Conservation (phyloP, 2,797 vertebrate genomes). For the Peromyscus eremicus region DNA sequence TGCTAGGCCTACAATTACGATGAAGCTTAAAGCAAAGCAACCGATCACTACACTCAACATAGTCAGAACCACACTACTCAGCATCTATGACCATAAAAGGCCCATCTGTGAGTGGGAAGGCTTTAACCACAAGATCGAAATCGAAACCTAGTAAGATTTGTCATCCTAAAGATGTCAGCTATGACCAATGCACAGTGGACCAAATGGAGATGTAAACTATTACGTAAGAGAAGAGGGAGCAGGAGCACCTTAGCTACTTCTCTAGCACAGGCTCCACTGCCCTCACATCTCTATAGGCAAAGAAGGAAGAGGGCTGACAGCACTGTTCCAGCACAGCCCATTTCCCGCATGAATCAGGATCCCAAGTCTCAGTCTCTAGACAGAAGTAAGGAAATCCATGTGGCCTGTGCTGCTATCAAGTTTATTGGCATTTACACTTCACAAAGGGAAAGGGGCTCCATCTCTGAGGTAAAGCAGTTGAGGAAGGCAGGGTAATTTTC, state of each 20-base stretch:
- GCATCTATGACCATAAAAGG: not conserved
- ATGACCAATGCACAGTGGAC: not conserved
- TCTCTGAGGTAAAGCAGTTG: not conserved
- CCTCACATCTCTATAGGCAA: not conserved
- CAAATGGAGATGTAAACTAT: not conserved
- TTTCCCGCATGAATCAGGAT: not conserved
- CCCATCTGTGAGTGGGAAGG: slow-evolving; percentile 3
- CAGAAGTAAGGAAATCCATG: slow-evolving; percentile 43
- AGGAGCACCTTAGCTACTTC: not conserved
- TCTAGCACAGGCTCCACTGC: not conserved
- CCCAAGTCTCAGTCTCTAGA: not conserved
- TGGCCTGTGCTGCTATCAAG: not conserved
- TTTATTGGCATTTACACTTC: not conserved
- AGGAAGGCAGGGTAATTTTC: not conserved
- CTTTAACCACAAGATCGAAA: slow-evolving; percentile 55
- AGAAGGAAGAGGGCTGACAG: not conserved
- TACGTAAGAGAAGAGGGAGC: not conserved
- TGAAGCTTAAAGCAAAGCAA: slow-evolving; percentile 46
- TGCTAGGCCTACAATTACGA: slow-evolving; percentile 4
- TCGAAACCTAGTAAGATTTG: not conserved
- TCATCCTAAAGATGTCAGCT: slow-evolving; percentile 9
- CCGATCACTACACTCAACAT: not conserved
- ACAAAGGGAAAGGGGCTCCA: not conserved
- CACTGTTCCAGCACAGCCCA: not conserved
- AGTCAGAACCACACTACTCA: slow-evolving; percentile 1